phyloP scores from a whole-genome alignment of 1,140 invertebrate species.

The Brachionus plicatilis region DNA sequence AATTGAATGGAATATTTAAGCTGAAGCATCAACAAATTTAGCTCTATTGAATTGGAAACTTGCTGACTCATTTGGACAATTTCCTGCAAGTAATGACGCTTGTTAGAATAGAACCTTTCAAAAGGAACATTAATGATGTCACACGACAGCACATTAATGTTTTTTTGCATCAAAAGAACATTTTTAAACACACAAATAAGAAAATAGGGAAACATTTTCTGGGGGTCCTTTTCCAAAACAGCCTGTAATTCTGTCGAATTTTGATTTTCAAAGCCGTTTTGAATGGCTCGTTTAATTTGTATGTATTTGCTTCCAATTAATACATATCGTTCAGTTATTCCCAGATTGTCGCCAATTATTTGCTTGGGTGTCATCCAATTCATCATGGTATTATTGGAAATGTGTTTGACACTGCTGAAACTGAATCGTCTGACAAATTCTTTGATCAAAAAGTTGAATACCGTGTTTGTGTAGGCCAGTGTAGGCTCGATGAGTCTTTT shows the following conservation, averaged over 20 bases:
- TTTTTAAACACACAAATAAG: conserved; percentile 44
- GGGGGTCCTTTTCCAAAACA: neutral
- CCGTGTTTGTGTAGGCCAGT: neutral
- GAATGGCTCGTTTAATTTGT: conserved; percentile 17
- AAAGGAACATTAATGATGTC: neutral
- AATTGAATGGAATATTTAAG: conserved; percentile 24
- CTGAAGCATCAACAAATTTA: neutral
- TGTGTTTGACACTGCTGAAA: conserved; percentile 29
- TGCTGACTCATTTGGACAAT: neutral
- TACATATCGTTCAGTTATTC: conserved; percentile 26
- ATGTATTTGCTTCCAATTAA: conserved; percentile 17
- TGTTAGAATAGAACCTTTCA: neutral
- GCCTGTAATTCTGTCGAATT: neutral
- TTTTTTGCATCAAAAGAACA: conserved; percentile 41
- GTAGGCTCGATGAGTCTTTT: neutral
- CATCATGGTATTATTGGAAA: conserved; percentile 41
- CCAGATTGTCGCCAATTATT: conserved; percentile 18
- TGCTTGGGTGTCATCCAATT: conserved; percentile 42
- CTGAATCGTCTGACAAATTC: neutral
- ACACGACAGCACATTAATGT: neutral
- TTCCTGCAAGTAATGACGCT: neutral
- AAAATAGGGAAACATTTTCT: neutral
- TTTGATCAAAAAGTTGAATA: conserved; percentile 31
- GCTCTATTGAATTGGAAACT: neutral
- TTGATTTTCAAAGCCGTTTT: neutral